These are phyloP conservation scores for Parauchenoglanis ngamensis DNA, from an alignment of 2,797 vertebrate species.

Conservation along the genomic window DNA sequence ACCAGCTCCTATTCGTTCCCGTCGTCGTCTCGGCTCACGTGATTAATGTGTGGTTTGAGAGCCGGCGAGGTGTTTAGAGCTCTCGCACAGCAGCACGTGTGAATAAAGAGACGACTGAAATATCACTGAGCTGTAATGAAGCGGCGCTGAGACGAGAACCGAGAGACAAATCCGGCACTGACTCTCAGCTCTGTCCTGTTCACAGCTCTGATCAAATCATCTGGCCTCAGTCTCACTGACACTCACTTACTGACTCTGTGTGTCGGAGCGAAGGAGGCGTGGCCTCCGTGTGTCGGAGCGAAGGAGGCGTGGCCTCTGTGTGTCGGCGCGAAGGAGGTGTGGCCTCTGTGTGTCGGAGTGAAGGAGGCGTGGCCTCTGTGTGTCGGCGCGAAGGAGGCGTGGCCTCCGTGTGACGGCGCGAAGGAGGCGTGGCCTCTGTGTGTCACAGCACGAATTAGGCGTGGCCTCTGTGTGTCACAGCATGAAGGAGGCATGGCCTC, in stretches of 20 bases:
- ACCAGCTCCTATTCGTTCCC: constrained; percentile 12
- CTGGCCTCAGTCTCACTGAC: neutral
- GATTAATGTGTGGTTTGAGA: constrained; percentile 4
- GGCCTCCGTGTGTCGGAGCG: neutral
- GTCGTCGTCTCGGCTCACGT: neutral
- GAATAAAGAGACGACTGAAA: constrained; percentile 22
- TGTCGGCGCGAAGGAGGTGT: neutral
- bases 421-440: neutral
- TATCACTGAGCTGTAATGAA: constrained; percentile 25
- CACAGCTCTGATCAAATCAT: neutral
- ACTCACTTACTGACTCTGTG: too few relatives aligned
- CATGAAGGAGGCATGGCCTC: neutral
- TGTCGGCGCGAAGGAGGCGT: neutral
- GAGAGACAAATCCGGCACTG: neutral
- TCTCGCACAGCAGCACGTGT: neutral
- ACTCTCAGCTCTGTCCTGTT: neutral
- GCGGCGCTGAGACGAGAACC: neutral
- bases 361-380: neutral
- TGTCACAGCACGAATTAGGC: neutral
- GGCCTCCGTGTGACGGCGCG: neutral
- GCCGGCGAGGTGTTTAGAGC: neutral
- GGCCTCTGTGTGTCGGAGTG: neutral
- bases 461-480: neutral
- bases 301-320: neutral
- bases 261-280: neutral